These are phyloP conservation scores for Petrophora chlorosata DNA, from an alignment of 2,888 invertebrate genomes.

Conservation along the genomic window DNA sequence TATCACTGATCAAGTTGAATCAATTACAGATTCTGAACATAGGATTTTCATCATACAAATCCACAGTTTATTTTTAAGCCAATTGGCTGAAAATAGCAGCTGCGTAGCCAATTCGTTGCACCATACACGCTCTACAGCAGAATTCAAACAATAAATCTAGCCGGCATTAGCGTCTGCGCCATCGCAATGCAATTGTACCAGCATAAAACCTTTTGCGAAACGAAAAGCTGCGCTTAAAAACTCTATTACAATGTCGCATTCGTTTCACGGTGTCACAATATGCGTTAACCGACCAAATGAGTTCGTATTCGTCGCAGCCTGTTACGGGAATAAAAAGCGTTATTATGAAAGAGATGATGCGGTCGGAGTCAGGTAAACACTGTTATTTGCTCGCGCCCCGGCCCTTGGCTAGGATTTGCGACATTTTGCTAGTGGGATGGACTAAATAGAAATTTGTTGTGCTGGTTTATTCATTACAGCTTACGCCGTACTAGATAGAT, in stretches of 20 bases:
- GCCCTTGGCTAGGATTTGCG: constrained; percentile 74
- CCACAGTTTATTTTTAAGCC: too few species aligned
- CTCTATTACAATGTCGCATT: constrained; percentile 73
- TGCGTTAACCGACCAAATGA: constrained; percentile 76
- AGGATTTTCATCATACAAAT: too few species aligned
- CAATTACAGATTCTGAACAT: too few species aligned
- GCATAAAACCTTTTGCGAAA: constrained; percentile 65
- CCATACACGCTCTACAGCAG: constrained; percentile 47
- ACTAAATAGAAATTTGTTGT: constrained; percentile 15
- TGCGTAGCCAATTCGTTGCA: constrained; percentile 4
- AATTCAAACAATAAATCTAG: constrained; percentile 61
- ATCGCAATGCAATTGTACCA: constrained; percentile 65
- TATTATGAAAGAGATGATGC: constrained; percentile 66
- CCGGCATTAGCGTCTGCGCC: constrained; percentile 60
- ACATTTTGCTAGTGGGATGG: constrained; percentile 38
- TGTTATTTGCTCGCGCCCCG: constrained; percentile 70
- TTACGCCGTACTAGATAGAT: too few species aligned
- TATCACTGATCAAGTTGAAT: too few species aligned
- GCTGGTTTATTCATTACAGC: not conserved
- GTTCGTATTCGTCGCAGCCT: constrained; percentile 61
- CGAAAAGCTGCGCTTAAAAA: constrained; percentile 73
- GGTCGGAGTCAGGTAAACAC: constrained; percentile 65
- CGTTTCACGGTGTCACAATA: constrained; percentile 73
- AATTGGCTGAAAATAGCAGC: not conserved
- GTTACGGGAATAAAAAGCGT: constrained; percentile 78